phyloP scores from a whole-genome alignment of 1,140 invertebrate genomes.

The Tetranychus urticae region DNA sequence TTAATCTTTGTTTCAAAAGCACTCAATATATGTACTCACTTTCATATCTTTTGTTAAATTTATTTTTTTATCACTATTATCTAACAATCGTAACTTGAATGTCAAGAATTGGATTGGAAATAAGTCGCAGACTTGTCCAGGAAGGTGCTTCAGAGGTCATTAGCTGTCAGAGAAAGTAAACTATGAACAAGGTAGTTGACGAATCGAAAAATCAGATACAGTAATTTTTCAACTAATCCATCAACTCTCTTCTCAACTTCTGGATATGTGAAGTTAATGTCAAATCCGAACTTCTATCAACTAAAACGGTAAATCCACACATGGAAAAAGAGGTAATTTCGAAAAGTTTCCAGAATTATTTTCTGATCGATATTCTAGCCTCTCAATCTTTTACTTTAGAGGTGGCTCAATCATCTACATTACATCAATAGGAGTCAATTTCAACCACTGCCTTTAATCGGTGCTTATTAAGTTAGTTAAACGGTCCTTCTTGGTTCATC shows the following conservation, averaged over 20 bases:
- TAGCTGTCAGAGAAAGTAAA: constrained; percentile 41
- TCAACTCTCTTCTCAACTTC: too few species aligned
- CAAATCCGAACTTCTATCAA: constrained; percentile 60
- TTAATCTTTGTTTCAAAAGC: neutral
- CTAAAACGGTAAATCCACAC: constrained; percentile 62
- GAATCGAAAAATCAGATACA: constrained; percentile 16
- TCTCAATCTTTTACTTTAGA: constrained; percentile 13
- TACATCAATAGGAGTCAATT: constrained; percentile 67
- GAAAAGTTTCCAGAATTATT: neutral
- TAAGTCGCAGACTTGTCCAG: constrained; percentile 54
- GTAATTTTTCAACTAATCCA: neutral
- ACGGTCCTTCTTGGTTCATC: constrained; percentile 64
- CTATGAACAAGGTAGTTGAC: constrained; percentile 22
- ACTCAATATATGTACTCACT: neutral
- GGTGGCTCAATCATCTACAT: constrained; percentile 54
- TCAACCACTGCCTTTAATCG: constrained; percentile 55
- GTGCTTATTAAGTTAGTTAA: constrained; percentile 80
- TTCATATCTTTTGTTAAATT: neutral
- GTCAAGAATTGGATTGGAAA: constrained; percentile 68
- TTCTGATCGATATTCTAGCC: neutral
- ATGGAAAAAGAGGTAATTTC: constrained; percentile 36
- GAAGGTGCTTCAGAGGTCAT: constrained; percentile 80
- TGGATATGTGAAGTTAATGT: constrained; percentile 93
- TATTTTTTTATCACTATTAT: neutral
- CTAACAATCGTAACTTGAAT: neutral